Base-by-base conservation (phyloP, 2,888 invertebrate genomes). In the Tipula confusa region DNA sequence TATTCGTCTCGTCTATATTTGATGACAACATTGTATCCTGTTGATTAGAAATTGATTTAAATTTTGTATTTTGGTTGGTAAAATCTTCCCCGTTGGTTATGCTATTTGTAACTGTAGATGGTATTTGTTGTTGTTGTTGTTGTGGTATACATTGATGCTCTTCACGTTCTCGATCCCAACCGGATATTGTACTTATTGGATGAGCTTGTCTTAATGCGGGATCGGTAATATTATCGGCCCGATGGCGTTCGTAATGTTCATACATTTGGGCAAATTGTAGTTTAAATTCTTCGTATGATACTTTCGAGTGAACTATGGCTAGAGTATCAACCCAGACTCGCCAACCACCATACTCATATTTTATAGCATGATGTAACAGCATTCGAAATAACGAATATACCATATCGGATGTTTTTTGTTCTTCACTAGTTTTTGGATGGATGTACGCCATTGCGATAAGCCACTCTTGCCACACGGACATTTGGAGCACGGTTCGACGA, bases 381-480 rank as follows among this genome's bases (percentile, higher is more conserved):
- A 99, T 98, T 15, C 98, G 93, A 91, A 99, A 99, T 86, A 99
- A 91, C 0, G 98, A 96, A 90, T 98, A 99, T 48, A 99, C 99
- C 96, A 98, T 97, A 88, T 98, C 98, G 0, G 98, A 97, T 83
- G 98, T 95, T 90, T 98, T 97, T 88, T 98, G 97, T 88, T 99
- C 98, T 87, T 98, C 98, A 0, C 95, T 93, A 87, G 95, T 97
- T 89, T 96, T 96, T 0, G 99, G 99, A 89, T 98, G 98, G 85
- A 99, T 98, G 89, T 98, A 98, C 29, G 98, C 97, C 95, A 98
- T 95, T 4, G 98, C 98, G 86, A 99, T 99, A 11, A 99, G 92
- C 99, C 99, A 99, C 88, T 98, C 99, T 90, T 97, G 97, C 99
- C 99, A 99, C 0, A 99, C 99, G 0, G 99, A 99, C 99, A 99